These are phyloP conservation scores for Drosophila paranaensis DNA, from an alignment of 2,888 invertebrate genomes.

Conservation along the genomic window DNA sequence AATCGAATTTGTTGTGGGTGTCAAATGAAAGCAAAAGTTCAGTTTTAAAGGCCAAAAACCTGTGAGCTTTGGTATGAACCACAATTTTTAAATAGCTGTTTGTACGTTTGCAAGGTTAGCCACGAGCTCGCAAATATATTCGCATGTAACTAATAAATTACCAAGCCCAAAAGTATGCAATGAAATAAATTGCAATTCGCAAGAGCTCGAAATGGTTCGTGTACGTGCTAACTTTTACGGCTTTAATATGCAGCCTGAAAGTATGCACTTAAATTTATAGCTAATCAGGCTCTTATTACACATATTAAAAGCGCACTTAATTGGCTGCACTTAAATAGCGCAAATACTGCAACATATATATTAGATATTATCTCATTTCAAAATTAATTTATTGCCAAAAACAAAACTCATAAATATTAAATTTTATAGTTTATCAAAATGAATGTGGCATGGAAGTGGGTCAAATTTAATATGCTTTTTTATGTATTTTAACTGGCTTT, in stretches of 20 bases:
- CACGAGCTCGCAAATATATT: neutral
- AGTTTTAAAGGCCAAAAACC: neutral
- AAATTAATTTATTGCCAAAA: neutral
- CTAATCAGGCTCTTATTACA: neutral
- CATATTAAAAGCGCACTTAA: neutral
- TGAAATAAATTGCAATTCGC: neutral
- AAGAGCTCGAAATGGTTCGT: neutral
- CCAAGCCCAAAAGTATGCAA: conserved; percentile 8
- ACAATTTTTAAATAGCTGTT: neutral
- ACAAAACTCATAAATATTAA: neutral
- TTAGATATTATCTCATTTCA: neutral
- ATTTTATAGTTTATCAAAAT: neutral
- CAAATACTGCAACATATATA: neutral
- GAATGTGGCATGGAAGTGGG: neutral
- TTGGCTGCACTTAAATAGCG: neutral
- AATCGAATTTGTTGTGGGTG: conserved; percentile 6
- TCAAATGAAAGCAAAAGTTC: neutral
- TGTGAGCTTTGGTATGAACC: neutral
- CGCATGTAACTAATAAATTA: neutral
- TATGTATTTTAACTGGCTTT: neutral
- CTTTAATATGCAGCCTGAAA: neutral
- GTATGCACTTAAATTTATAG: conserved; percentile 1
- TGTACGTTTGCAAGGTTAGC: neutral
- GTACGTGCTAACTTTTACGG: neutral
- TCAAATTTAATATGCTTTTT: neutral